Evolutionary conservation across 2,888 invertebrate genomes (phyloP), one percentile per base, ranked within the genome.

Genomic region (Keiferia lycopersicella): DNA sequence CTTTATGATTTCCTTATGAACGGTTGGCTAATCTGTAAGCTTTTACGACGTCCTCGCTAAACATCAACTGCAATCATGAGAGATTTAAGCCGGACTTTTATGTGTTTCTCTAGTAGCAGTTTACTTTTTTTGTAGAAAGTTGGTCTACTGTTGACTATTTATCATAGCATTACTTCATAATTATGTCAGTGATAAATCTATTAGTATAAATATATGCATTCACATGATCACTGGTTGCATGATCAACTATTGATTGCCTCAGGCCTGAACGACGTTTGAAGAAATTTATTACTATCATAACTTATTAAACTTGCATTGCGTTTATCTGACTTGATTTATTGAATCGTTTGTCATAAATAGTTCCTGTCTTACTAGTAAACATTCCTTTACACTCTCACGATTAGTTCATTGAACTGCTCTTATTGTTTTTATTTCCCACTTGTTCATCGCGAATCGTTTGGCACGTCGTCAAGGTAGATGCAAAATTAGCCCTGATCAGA

Each of bases 391-490:
- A 68, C 67, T 67, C 68, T 69, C 45, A 45, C 45, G 73, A 73
- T 50, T 70, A 69, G 81, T 80, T 80, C 81, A 75, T 75, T 75
- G 79, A 75, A 79, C 82, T 73, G 51, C 12, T 71, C 68, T 70
- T 76, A 74, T 75, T 73, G 72, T 78, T 71, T 76, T 74, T 69
- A 71, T 70, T 69, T 69, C 66, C 56, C 65, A 71, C 66, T 65
- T 65, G 63, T 56, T 65, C 63, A 64, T 67, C 68, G 67, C 69
- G 67, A 71, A 76, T 75, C 68, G 72, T 73, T 82, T 83, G 81
- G 81, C 79, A 78, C 76, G 73, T 74, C 69, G 71, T 83, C 79
- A 81, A 83, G 72, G 74, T 73, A 65, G 68, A 65, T 69, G 68
- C 71, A 62, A 72, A 75, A 76, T 74, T 79, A 73, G 71, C 71